Evolutionary conservation across 1,140 invertebrate species (phyloP), one percentile per base, ranked within the genome.

Genomic region (Panagrolaimus sp.): DNA sequence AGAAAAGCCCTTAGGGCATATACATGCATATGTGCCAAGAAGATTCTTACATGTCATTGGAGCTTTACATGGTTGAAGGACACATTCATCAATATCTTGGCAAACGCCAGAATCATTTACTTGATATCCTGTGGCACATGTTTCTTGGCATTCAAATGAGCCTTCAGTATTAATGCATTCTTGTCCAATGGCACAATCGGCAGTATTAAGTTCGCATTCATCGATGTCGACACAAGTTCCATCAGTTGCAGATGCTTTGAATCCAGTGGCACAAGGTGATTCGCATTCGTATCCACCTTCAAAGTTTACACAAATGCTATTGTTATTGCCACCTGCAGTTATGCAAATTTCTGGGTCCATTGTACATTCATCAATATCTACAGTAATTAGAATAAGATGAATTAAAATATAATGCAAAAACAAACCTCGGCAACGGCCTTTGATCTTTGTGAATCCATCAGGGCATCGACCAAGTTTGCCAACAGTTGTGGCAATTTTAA

Each of bases 11-110:
- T 38, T 17, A 1, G 78, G 75, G 38, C 75, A 76, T 14, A 76
- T 21, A 48, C 76, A 77, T 15, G 62, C 44, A 52, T 70, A 77
- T 21, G 44, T 43, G 17, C 76, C 76, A 10, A 71, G 28, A 43
- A 74, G 46, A 65, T 77, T 77, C 28, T 63, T 45, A 67, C 76
- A 77, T 15, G 44, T 48, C 77, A 79, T 78, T 6, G 73, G 66
- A 4, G 32, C 58, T n/a, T 14, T 15, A 47, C 76, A 79, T 0
- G 67, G 71, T 17, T 38, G 32, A 14, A 32, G 8, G 1, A 38
- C 21, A 47, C 76, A 78, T 65, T 78, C 76, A 62, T 78, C 63
- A 28, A 78, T 43, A 43, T 78, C 76, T 14, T 65, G 43, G 43
- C 76, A 78, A 38, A 43, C 52, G 1, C 76, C 76, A 47, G 78